Percentiles rank a stretch among this genome's conserved stretches.
These are phyloP conservation scores for Daboia siamensis DNA, from an alignment of 2,113 vertebrate genomes.

Conservation along the genomic window DNA sequence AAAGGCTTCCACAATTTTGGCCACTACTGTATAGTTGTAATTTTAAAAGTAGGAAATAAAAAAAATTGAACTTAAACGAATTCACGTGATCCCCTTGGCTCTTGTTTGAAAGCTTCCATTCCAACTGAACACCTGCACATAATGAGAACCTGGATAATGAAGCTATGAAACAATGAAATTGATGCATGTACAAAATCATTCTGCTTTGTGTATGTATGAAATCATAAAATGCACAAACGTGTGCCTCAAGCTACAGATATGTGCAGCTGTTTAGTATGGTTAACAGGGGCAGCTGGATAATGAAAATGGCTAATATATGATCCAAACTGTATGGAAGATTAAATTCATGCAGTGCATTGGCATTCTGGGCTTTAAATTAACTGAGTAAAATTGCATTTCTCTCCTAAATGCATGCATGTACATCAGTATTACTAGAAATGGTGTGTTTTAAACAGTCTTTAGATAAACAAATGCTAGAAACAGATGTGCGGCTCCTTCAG, in stretches of 20 bases:
- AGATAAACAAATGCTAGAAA: neutral
- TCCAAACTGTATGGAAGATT: neutral
- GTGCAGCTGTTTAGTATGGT: neutral
- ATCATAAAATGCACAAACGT: neutral
- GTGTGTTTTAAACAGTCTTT: neutral
- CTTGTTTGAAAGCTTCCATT: neutral
- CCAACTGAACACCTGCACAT: neutral
- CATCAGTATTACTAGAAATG: neutral
- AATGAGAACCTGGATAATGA: neutral
- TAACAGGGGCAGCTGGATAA: neutral
- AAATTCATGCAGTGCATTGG: accelerated
- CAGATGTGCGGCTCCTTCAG: neutral
- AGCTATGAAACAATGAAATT: neutral
- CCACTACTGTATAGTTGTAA: neutral
- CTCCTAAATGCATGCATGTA: neutral
- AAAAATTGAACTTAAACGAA: neutral
- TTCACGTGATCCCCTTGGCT: neutral
- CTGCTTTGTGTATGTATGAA: neutral
- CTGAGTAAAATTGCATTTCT: neutral
- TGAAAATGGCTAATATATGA: neutral
- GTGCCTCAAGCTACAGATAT: neutral
- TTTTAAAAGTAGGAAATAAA: neutral
- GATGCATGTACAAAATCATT: neutral
- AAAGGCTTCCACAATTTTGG: too few relatives aligned
- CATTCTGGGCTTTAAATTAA: neutral